A percentile compares a stretch with the other conserved stretches of the same genome.
phyloP scores from a whole-genome alignment of 2,888 invertebrate genomes.

The Sussaba pulchella region DNA sequence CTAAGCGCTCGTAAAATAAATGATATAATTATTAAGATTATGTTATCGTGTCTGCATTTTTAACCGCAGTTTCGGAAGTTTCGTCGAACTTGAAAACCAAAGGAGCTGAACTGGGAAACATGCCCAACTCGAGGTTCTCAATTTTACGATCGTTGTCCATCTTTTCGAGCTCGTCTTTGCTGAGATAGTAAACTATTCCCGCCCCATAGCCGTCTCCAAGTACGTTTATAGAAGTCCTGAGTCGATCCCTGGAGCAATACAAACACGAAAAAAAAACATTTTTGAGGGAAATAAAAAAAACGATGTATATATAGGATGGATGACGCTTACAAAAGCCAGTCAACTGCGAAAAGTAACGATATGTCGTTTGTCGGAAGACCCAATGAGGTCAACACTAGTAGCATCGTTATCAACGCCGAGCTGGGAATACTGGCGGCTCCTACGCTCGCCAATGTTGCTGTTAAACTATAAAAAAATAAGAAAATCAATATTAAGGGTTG shows the following conservation, averaged over 20 bases:
- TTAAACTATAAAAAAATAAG: slow-evolving; percentile 83
- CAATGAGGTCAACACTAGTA: slow-evolving; percentile 88
- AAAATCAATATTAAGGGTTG: slow-evolving; percentile 6
- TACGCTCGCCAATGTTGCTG: slow-evolving; percentile 88
- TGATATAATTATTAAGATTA: slow-evolving; percentile 63
- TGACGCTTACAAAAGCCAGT: slow-evolving; percentile 89
- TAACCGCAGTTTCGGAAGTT: slow-evolving; percentile 49
- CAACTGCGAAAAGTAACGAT: slow-evolving; percentile 88
- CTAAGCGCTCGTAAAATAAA: slow-evolving; percentile 35
- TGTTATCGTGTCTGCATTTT: slow-evolving; percentile 76
- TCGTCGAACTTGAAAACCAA: slow-evolving; percentile 61
- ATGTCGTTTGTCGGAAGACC: slow-evolving; percentile 88
- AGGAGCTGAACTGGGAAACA: slow-evolving; percentile 62
- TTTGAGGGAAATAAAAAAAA: slow-evolving; percentile 2
- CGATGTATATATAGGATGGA: slow-evolving; percentile 39
- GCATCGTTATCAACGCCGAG: slow-evolving; percentile 89
- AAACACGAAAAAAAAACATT: background rate
- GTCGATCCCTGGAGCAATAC: slow-evolving; percentile 84
- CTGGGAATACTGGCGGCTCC: slow-evolving; percentile 89
- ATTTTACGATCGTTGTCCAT: slow-evolving; percentile 79
- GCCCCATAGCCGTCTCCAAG: slow-evolving; percentile 91
- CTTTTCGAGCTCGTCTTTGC: slow-evolving; percentile 85
- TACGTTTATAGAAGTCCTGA: slow-evolving; percentile 89
- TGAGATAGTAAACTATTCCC: slow-evolving; percentile 89
- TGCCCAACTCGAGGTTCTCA: slow-evolving; percentile 75